Evolutionary conservation across 2,113 vertebrate species (phyloP).

Genomic region (Noctilio leporinus): DNA sequence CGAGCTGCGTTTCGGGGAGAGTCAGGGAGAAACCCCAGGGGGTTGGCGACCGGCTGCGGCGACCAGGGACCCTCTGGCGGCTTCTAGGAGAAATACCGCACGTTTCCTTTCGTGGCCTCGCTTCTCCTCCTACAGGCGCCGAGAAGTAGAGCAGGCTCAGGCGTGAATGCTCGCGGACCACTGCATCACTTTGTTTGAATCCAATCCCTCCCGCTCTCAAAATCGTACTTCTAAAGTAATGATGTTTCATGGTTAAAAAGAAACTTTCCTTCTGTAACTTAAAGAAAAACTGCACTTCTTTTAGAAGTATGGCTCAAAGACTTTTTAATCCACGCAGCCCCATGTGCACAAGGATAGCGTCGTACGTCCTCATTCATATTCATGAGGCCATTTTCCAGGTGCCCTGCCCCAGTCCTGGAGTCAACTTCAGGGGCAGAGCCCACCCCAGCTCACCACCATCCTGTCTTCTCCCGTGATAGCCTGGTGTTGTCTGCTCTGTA

Average conservation of each 20-base stretch:
- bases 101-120: not conserved
- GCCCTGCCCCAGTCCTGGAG: no score
- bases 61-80: conserved; percentile 63
- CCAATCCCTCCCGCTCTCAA: not conserved
- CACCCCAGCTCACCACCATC: no score
- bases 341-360: no score
- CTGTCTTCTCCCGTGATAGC: no score
- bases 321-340: not conserved
- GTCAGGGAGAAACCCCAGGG: not conserved
- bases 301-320: not conserved
- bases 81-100: conserved; percentile 38
- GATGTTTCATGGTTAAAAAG: not conserved
- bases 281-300: not conserved
- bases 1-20: not conserved
- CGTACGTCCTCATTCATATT: no score
- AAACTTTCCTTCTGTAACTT: not conserved
- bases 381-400: not conserved
- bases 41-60: not conserved
- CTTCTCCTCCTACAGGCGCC: not conserved
- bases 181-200: not conserved
- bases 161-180: accelerated
- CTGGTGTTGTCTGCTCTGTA: not conserved
- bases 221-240: not conserved
- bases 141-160: not conserved
- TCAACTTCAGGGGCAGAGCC: not conserved